Evolutionary conservation across 2,797 vertebrate species (phyloP).

Genomic region (Parotocinclus haroldoi): DNA sequence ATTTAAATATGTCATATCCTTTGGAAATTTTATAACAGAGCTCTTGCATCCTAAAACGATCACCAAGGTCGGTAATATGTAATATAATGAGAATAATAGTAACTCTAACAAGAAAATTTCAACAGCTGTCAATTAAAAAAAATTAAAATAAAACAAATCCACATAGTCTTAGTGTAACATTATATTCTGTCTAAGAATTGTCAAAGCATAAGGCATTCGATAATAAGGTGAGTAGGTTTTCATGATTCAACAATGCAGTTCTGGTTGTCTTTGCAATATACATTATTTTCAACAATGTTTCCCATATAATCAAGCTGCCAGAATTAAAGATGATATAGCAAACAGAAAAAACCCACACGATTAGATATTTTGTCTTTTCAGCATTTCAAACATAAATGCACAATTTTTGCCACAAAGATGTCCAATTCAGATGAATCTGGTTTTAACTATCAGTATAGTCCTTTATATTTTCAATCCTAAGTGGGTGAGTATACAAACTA

Average conservation of each 20-base stretch:
- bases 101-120: too few species aligned
- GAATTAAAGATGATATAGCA: not conserved
- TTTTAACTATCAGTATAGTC: not conserved
- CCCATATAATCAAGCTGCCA: not conserved
- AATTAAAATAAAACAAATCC: too few species aligned
- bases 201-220: slow-evolving; percentile 73
- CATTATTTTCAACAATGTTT: slow-evolving; percentile 17
- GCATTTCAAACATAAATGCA: too few species aligned
- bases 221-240: slow-evolving; percentile 43
- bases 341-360: too few species aligned
- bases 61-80: not conserved
- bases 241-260: slow-evolving; percentile 39
- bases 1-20: not conserved
- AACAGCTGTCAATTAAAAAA: too few species aligned
- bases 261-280: slow-evolving; percentile 54
- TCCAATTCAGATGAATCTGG: too few species aligned
- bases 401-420: too few species aligned
- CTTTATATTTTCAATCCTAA: not conserved
- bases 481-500: not conserved
- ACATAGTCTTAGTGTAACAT: slow-evolving; percentile 48
- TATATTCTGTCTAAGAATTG: slow-evolving; percentile 53
- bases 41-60: too few species aligned
- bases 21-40: too few species aligned
- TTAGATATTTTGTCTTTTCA: too few species aligned
- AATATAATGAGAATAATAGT: not conserved